phyloP scores from a whole-genome alignment of 2,888 invertebrate species.

The Trichacis sp. region DNA sequence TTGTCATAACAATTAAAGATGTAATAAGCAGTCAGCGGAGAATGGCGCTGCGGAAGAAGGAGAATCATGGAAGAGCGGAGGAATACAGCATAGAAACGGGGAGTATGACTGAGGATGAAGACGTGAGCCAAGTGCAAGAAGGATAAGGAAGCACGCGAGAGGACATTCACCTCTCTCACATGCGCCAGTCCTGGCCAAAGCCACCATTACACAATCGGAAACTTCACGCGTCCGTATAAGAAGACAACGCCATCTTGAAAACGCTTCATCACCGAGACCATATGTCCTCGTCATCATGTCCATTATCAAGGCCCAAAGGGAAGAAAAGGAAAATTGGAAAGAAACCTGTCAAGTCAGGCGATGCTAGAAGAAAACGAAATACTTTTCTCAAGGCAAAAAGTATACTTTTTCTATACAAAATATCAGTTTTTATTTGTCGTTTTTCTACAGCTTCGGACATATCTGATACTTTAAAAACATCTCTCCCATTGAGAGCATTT shows the following conservation, averaged over 20 bases:
- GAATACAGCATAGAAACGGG: too few species aligned
- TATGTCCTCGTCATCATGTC: not conserved
- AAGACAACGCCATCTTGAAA: not conserved
- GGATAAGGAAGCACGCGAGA: conserved; percentile 1
- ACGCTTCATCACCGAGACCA: not conserved
- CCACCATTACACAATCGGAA: conserved; percentile 4
- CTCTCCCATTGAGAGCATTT: not conserved
- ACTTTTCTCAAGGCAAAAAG: too few species aligned
- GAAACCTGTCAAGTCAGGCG: too few species aligned
- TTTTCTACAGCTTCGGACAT: not conserved
- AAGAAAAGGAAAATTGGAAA: too few species aligned
- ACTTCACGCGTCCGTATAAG: not conserved
- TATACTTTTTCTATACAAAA: not conserved
- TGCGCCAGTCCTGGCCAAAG: conserved; percentile 3
- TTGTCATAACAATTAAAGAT: not conserved
- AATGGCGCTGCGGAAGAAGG: not conserved
- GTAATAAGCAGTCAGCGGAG: not conserved
- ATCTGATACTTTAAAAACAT: too few species aligned
- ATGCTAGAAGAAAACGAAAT: too few species aligned
- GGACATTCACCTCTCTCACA: conserved; percentile 1
- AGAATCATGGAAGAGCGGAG: not conserved
- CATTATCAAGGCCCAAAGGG: too few species aligned
- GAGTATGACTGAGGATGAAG: conserved; percentile 2
- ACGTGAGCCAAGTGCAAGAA: conserved; percentile 1
- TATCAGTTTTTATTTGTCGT: not conserved